These are phyloP conservation scores for Bothrops alternatus DNA, from an alignment of 2,797 vertebrate genomes.

Conservation along the genomic window DNA sequence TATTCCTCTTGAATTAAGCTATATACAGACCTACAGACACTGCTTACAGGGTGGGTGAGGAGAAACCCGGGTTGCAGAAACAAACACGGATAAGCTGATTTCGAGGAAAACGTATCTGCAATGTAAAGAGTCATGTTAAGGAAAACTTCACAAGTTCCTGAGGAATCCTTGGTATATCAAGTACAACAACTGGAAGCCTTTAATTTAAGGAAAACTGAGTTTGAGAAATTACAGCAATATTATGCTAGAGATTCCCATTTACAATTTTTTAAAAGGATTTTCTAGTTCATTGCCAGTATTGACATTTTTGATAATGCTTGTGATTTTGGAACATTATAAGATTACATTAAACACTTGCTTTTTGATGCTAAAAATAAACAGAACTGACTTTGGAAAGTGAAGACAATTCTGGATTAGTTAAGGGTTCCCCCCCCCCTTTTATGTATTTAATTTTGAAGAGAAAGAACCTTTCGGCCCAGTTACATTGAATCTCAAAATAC, in stretches of 20 bases:
- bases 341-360: not conserved
- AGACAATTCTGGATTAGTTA: not conserved
- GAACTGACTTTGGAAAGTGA: not conserved
- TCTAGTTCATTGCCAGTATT: not conserved
- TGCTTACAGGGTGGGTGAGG: not conserved
- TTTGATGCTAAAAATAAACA: not conserved
- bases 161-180: not conserved
- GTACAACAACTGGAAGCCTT: not conserved
- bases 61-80: not conserved
- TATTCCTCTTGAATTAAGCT: not conserved
- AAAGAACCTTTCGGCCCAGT: not conserved
- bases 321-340: not conserved
- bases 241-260: not conserved
- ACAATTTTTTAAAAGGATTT: not conserved
- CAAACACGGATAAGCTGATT: not conserved
- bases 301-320: not conserved
- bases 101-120: not conserved
- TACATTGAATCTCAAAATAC: not conserved
- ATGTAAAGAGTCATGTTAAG: not conserved
- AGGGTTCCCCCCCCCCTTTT: rapidly evolving
- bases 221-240: not conserved
- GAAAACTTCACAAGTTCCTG: not conserved
- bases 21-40: not conserved
- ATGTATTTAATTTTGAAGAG: rapidly evolving
- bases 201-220: slow-evolving; percentile 19